A percentile compares a stretch with the other conserved stretches of the same genome.
These are phyloP conservation scores for Aurelia sp. DNA, from an alignment of 30 jellyfish, hydroid and myxozoan species.

Conservation along the genomic window DNA sequence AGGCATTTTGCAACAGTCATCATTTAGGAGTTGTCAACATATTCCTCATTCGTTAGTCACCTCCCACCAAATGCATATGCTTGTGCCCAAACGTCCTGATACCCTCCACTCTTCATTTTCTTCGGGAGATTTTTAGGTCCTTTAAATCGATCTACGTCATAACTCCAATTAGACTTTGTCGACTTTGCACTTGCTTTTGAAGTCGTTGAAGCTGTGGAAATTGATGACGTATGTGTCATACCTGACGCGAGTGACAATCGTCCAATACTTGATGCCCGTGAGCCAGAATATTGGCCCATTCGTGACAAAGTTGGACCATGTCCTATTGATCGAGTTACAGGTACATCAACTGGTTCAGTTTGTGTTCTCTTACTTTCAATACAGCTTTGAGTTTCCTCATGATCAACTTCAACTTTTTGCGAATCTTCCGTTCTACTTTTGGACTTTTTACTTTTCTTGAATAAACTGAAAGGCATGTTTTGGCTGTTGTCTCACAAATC, in stretches of 20 bases:
- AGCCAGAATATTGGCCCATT: constrained; percentile 24
- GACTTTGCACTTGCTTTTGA: constrained; percentile 12
- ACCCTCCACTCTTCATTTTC: constrained; percentile 46
- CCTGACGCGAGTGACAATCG: constrained; percentile 56
- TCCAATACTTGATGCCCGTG: constrained; percentile 46
- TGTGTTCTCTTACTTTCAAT: not conserved
- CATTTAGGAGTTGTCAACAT: no score
- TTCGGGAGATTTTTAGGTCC: constrained; percentile 43
- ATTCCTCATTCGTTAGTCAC: not conserved
- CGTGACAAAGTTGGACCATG: constrained; percentile 23
- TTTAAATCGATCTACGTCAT: constrained; percentile 60
- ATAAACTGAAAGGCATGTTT: constrained; percentile 22
- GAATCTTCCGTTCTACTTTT: not conserved
- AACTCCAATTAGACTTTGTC: constrained; percentile 32
- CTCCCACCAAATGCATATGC: constrained; percentile 80
- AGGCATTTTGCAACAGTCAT: no score
- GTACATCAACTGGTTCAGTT: not conserved
- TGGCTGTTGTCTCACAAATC: no score
- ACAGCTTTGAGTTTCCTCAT: not conserved
- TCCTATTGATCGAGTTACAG: no score
- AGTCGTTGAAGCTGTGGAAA: constrained; percentile 30
- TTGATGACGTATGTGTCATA: constrained; percentile 14
- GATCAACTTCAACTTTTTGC: not conserved
- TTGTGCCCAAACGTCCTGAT: constrained; percentile 77
- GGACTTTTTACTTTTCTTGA: not conserved